Base-by-base conservation (phyloP, 1,140 invertebrate species). In the Micrasema minimum region DNA sequence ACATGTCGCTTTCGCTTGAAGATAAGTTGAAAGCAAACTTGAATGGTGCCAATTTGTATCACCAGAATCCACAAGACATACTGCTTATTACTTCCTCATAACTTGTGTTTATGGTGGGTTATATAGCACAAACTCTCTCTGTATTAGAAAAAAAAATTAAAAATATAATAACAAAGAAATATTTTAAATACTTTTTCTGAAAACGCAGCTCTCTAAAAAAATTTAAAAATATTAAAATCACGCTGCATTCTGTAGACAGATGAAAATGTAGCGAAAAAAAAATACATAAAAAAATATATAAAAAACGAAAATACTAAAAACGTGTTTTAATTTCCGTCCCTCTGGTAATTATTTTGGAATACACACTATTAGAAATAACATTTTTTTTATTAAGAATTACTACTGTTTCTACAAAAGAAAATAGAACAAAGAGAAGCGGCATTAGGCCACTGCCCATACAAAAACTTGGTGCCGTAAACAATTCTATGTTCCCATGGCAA, bases 121-220 rank as follows among this genome's bases (percentile, higher is more conserved):
- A 66, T 18, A 72, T 70, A 70, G 72, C 74, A 75, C 72, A 69
- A 35, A 5, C 46, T 70, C 41, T 71, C 20, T 74, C 65, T 70
- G 72, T 71, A 74, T 71, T 68, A 74, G 69, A 69, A 59, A 70
- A 59, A 38, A 61, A 73, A 23, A 50, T n/a, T n/a, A 70, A 59
- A 43, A 57, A 72, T 69, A 69, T 14, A 62, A 65, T 43, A 48
- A 66, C 64, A 74, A 53, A 65, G 46, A 70, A 66, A 62, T 71
- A 71, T 71, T 65, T 71, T 65, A 66, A 71, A 71, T 71, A 71
- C 62, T 65, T 53, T n/a, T 61, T 65, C 43, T 64, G 41, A 45
- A 64, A 59, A 71, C 12, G 74, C 73, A 72, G 74, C 70, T 75
- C 72, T 71, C 69, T 75, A 70, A 75, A 71, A 75, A 38, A 48